Evolutionary conservation across 2,113 vertebrate genomes (phyloP).

Genomic region (Porphyrio hochstetteri): DNA sequence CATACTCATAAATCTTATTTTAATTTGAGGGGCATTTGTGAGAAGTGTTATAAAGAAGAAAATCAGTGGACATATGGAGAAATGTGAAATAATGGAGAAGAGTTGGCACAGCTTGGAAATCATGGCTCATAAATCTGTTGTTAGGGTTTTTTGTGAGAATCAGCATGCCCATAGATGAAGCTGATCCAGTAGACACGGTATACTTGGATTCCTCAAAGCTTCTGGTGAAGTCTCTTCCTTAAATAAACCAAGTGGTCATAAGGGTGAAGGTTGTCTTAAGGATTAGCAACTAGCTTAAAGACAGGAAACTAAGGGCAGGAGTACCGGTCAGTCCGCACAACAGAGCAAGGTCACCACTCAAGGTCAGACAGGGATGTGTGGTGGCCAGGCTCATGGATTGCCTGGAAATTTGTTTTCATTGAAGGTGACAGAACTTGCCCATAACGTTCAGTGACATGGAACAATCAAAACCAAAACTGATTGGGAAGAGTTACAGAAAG

Average conservation of each 20-base stretch:
- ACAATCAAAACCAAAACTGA: background rate
- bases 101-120: conserved; percentile 20
- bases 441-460: background rate
- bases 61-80: background rate
- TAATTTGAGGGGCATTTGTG: background rate
- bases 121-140: background rate
- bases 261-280: background rate
- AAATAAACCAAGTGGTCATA: background rate
- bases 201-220: background rate
- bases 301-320: background rate
- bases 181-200: background rate
- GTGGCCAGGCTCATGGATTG: background rate
- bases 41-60: background rate
- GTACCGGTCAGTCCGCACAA: background rate
- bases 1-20: background rate
- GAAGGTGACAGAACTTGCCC: background rate
- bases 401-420: background rate
- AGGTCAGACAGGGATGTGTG: background rate
- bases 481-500: background rate
- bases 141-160: background rate
- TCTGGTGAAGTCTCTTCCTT: background rate
- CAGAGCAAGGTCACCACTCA: background rate
- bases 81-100: background rate
- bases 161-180: fast-evolving
- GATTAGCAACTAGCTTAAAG: background rate